Conservation (phyloP, 2,113 vertebrate species). For the Coptodon bakossiorum region DNA sequence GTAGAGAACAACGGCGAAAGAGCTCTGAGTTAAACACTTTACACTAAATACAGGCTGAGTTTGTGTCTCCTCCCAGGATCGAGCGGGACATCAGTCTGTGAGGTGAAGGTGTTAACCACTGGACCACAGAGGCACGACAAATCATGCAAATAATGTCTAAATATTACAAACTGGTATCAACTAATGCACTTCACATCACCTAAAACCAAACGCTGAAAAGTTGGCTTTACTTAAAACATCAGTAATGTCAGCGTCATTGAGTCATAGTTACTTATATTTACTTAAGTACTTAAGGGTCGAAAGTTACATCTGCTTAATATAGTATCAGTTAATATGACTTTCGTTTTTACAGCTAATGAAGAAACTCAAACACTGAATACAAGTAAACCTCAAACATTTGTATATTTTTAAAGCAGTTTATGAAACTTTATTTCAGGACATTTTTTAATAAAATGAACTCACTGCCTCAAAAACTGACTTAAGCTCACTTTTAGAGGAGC, state of each 20-base stretch:
- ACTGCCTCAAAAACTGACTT: rapidly evolving
- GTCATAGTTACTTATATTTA: not conserved
- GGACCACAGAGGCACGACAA: not conserved
- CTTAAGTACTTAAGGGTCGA: not conserved
- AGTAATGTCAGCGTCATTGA: rapidly evolving
- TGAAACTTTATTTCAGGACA: not conserved
- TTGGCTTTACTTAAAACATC: rapidly evolving
- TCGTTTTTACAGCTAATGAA: not conserved
- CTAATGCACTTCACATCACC: rapidly evolving
- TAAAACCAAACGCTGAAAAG: not conserved
- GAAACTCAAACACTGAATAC: not conserved
- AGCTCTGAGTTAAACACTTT: not conserved
- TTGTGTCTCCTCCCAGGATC: not conserved
- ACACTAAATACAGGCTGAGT: rapidly evolving
- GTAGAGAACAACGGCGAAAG: not conserved
- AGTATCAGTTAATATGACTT: not conserved
- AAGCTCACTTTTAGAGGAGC: rapidly evolving
- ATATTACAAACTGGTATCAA: not conserved
- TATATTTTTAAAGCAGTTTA: not conserved
- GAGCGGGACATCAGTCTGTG: rapidly evolving
- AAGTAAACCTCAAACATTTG: not conserved
- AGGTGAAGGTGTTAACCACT: not conserved
- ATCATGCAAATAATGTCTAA: not conserved
- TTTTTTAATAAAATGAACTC: not conserved
- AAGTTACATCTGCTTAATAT: not conserved